A percentile compares a stretch with the other conserved stretches of the same genome.
These are phyloP conservation scores for Lithosia quadra DNA, from an alignment of 2,888 invertebrate species.

Conservation along the genomic window DNA sequence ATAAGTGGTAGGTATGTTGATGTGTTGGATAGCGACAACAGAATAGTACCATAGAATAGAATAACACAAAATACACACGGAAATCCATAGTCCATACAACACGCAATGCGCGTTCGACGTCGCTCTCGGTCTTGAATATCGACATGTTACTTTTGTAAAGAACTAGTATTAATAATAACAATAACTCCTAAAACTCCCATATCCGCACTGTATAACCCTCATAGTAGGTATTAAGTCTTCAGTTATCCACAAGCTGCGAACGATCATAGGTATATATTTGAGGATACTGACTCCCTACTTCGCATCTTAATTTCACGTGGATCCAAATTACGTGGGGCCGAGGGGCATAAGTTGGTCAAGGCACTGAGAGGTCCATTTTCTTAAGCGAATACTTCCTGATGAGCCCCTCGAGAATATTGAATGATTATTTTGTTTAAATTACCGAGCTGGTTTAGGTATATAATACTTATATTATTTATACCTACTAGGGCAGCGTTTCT, in stretches of 20 bases:
- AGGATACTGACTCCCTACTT: too few relatives aligned
- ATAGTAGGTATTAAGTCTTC: too few relatives aligned
- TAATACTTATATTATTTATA: not conserved
- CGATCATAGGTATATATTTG: too few relatives aligned
- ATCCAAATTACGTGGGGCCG: not conserved
- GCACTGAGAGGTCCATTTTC: not conserved
- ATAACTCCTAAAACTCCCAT: too few relatives aligned
- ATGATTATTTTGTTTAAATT: conserved; percentile 1
- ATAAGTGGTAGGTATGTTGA: conserved; percentile 21
- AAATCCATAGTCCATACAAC: too few relatives aligned
- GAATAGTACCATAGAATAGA: too few relatives aligned
- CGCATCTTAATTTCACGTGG: not conserved
- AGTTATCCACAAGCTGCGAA: too few relatives aligned
- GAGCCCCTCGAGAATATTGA: not conserved
- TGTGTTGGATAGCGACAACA: too few relatives aligned
- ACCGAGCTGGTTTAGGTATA: not conserved
- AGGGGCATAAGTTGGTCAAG: not conserved
- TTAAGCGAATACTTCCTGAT: not conserved
- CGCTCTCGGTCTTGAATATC: not conserved
- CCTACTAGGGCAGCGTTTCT: too few relatives aligned
- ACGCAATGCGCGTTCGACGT: not conserved
- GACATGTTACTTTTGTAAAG: too few relatives aligned
- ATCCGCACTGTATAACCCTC: too few relatives aligned
- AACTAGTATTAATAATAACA: too few relatives aligned
- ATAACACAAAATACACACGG: not conserved